Percentiles rank a stretch among this genome's conserved stretches.
Evolutionary conservation across 2,113 vertebrate genomes (phyloP).

Genomic region (Macaca fascicularis): DNA sequence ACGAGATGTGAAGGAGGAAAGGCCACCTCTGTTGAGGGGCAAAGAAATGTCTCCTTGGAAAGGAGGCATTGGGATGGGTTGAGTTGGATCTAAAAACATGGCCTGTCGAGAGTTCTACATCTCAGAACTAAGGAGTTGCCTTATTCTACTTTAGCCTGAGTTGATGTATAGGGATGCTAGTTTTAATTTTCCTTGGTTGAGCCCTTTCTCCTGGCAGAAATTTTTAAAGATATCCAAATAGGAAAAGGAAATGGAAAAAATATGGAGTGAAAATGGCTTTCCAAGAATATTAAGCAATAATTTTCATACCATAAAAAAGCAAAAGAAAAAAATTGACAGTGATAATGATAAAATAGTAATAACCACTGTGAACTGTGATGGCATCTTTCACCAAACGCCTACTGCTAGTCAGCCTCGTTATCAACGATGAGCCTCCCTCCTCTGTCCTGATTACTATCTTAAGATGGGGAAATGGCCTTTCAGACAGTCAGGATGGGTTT

Average conservation of each 20-base stretch:
- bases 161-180: background rate
- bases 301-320: background rate
- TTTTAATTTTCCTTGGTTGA: background rate
- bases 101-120: accelerated
- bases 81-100: background rate
- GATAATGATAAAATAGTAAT: background rate
- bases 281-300: background rate
- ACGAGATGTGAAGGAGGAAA: background rate
- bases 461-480: slow-evolving; percentile 28
- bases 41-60: background rate
- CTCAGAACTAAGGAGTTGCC: no score
- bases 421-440: slow-evolving; percentile 3
- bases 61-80: background rate
- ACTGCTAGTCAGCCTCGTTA: background rate
- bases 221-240: background rate
- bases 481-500: background rate
- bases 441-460: slow-evolving; percentile 17
- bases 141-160: background rate
- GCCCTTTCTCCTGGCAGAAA: background rate
- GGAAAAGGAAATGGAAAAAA: background rate
- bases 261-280: background rate
- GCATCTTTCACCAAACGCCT: slow-evolving; percentile 33
- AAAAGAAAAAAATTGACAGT: background rate
- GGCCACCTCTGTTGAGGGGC: background rate
- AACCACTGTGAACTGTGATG: slow-evolving; percentile 23